phyloP scores from a whole-genome alignment of 1,140 invertebrate species.

The Lutraria rhynchaena region DNA sequence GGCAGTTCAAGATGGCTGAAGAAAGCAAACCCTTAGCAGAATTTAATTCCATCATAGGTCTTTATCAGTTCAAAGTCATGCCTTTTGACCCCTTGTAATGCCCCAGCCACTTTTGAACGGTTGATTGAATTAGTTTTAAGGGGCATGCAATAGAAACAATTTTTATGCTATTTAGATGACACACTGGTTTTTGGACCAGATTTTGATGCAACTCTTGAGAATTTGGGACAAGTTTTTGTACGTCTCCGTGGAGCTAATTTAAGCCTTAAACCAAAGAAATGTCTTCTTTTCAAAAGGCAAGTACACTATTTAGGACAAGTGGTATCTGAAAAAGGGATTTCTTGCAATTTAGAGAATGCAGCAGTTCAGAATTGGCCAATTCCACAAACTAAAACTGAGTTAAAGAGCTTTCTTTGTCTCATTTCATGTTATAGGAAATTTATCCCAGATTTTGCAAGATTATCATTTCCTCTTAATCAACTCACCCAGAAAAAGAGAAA shows the following conservation, averaged over 20 bases:
- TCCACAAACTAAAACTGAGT: constrained; percentile 74
- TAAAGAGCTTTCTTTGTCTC: constrained; percentile 82
- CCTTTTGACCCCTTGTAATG: constrained; percentile 69
- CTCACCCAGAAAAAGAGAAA: constrained; percentile 22
- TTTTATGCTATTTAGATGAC: constrained; percentile 63
- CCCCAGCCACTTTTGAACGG: constrained; percentile 70
- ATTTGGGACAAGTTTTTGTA: constrained; percentile 54
- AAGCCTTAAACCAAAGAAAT: constrained; percentile 63
- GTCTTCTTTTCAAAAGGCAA: constrained; percentile 52
- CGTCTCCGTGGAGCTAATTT: constrained; percentile 16
- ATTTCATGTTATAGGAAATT: constrained; percentile 62
- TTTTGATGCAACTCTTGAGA: constrained; percentile 44
- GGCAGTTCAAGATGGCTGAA: constrained; percentile 79
- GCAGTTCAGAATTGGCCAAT: constrained; percentile 59
- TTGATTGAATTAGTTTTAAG: constrained; percentile 66
- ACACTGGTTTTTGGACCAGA: constrained; percentile 52
- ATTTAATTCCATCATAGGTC: constrained; percentile 47
- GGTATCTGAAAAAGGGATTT: constrained; percentile 52
- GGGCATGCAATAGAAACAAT: constrained; percentile 48
- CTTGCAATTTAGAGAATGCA: constrained; percentile 44
- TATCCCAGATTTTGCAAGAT: not conserved
- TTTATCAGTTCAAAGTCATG: constrained; percentile 60
- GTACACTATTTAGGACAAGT: constrained; percentile 62
- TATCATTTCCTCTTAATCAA: not conserved
- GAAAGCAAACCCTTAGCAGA: constrained; percentile 42